These are phyloP conservation scores for Notodonta dromedarius DNA, from an alignment of 2,888 invertebrate species.

Conservation along the genomic window DNA sequence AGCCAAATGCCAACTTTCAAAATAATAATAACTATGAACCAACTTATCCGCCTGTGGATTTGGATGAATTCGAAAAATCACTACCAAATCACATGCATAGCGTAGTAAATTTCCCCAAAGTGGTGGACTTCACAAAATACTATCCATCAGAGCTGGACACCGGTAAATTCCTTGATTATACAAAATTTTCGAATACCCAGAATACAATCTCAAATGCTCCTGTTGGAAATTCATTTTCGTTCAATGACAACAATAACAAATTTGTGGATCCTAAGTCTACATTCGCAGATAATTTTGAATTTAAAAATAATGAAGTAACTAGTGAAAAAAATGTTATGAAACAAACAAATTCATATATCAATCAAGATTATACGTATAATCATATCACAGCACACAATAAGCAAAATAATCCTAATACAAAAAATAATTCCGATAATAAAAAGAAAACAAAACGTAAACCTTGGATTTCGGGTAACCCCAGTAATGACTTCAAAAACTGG, in stretches of 20 bases:
- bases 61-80: slow-evolving; percentile 49
- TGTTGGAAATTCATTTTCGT: slow-evolving; percentile 42
- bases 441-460: slow-evolving; percentile 64
- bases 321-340: slow-evolving; percentile 44
- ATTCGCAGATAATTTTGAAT: slow-evolving; percentile 42
- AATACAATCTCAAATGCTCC: slow-evolving; percentile 41
- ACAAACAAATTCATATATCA: slow-evolving; percentile 34
- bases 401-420: slow-evolving; percentile 40
- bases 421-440: slow-evolving; percentile 50
- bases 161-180: slow-evolving; percentile 52
- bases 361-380: slow-evolving; percentile 43
- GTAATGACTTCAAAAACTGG: slow-evolving; percentile 53
- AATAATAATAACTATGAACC: slow-evolving; percentile 45
- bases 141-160: slow-evolving; percentile 60
- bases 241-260: slow-evolving; percentile 47
- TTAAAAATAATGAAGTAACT: slow-evolving; percentile 46
- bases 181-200: slow-evolving; percentile 43
- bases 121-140: slow-evolving; percentile 71
- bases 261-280: slow-evolving; percentile 38
- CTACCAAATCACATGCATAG: slow-evolving; percentile 41
- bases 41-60: slow-evolving; percentile 47
- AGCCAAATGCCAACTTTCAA: slow-evolving; percentile 47
- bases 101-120: slow-evolving; percentile 62
- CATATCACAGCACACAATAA: slow-evolving; percentile 44
- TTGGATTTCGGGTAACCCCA: slow-evolving; percentile 48